A percentile compares a stretch with the other conserved stretches of the same genome.
phyloP scores from a whole-genome alignment of 2,888 invertebrate genomes.

The Anaspis maculata region DNA sequence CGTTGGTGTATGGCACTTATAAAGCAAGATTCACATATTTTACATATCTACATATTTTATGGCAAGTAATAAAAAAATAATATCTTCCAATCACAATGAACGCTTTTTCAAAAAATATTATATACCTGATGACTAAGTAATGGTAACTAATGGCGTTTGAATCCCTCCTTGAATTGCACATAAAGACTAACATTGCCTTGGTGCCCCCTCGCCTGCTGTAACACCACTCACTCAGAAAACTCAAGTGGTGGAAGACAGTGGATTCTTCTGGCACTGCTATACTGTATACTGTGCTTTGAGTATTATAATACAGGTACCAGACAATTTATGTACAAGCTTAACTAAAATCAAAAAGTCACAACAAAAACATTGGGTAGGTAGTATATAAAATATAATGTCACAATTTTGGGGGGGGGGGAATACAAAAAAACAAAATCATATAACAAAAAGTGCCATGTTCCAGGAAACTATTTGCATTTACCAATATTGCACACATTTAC shows the following conservation, averaged over 20 bases:
- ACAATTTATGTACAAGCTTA: constrained; percentile 34
- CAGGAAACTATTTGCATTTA: no score
- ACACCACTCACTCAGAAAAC: constrained; percentile 30
- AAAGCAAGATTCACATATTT: constrained; percentile 26
- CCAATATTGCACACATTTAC: no score
- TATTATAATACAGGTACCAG: constrained; percentile 42
- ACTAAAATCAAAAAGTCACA: constrained; percentile 6
- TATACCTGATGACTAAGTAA: constrained; percentile 21
- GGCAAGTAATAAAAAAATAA: constrained; percentile 30
- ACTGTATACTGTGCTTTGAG: constrained; percentile 33
- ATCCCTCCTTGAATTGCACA: constrained; percentile 28
- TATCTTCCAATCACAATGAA: constrained; percentile 31
- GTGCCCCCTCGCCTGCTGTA: constrained; percentile 37
- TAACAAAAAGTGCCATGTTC: no score
- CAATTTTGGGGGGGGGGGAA: no score
- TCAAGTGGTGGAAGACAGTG: constrained; percentile 40
- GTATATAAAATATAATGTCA: no score
- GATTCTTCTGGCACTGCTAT: constrained; percentile 39
- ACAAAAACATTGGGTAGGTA: not conserved
- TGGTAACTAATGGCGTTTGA: constrained; percentile 23
- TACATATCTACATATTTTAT: constrained; percentile 27
- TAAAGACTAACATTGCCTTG: constrained; percentile 35
- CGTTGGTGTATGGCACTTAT: constrained; percentile 35
- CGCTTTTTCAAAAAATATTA: constrained; percentile 9
- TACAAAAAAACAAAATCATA: no score